phyloP scores from a whole-genome alignment of 2,888 invertebrate species.

The Cantharis rustica region DNA sequence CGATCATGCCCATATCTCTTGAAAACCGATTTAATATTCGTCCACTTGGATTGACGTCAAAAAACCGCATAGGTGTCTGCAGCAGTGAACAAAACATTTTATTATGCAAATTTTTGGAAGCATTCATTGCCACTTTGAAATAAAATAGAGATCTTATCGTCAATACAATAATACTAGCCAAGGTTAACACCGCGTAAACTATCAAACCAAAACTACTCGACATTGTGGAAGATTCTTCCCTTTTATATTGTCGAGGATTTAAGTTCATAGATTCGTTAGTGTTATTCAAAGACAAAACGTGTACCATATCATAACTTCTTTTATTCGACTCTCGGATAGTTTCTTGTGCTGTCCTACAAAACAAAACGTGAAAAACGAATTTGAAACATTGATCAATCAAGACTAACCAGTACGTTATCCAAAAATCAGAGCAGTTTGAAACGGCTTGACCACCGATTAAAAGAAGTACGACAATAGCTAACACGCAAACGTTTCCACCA shows the following conservation, averaged over 20 bases:
- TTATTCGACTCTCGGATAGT: neutral
- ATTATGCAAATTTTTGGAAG: slow-evolving; percentile 78
- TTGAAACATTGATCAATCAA: neutral
- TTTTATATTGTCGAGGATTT: neutral
- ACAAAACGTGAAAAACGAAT: neutral
- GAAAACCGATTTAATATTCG: slow-evolving; percentile 76
- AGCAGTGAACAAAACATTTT: slow-evolving; percentile 83
- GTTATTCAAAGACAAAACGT: neutral
- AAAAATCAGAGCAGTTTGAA: slow-evolving; percentile 34
- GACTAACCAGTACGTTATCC: slow-evolving; percentile 35
- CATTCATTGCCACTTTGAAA: slow-evolving; percentile 69
- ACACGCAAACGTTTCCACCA: slow-evolving; percentile 30
- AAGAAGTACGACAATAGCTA: slow-evolving; percentile 20
- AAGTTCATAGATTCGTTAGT: neutral
- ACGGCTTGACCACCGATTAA: slow-evolving; percentile 29
- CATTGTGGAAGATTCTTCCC: neutral
- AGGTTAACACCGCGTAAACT: slow-evolving; percentile 52
- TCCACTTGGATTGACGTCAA: slow-evolving; percentile 84
- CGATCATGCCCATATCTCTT: slow-evolving; percentile 71
- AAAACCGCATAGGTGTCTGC: slow-evolving; percentile 80
- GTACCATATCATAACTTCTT: neutral
- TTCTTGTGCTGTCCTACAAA: neutral
- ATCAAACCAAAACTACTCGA: slow-evolving; percentile 40
- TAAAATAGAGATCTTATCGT: slow-evolving; percentile 67
- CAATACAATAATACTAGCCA: slow-evolving; percentile 52